Conservation (phyloP, 1,140 invertebrate genomes). For the Cydia splendana region DNA sequence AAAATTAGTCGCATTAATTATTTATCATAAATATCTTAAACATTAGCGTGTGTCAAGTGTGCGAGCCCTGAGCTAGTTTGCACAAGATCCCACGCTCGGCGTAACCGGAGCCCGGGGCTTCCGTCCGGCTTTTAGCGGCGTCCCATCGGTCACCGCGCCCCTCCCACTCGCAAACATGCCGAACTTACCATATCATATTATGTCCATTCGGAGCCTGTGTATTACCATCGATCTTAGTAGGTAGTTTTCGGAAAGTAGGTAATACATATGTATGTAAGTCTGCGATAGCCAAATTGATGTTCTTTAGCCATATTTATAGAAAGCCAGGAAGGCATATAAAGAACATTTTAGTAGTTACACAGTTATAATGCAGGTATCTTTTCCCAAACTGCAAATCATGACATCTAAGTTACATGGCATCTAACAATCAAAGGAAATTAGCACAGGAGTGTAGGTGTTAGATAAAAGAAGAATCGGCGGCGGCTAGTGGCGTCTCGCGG, state of each 20-base stretch:
- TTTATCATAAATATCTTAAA: background rate
- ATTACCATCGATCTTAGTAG: constrained; percentile 37
- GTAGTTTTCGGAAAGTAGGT: background rate
- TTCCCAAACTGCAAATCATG: constrained; percentile 3
- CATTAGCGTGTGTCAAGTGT: background rate
- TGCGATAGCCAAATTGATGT: no score
- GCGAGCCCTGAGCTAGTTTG: constrained; percentile 63
- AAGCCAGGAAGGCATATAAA: no score
- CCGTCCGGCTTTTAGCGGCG: constrained; percentile 78
- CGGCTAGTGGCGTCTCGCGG: constrained; percentile 44
- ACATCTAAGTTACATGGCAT: background rate
- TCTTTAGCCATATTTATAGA: no score
- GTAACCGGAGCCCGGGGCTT: constrained; percentile 72
- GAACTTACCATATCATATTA: constrained; percentile 38
- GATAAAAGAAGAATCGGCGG: constrained; percentile 57
- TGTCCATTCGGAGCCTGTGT: constrained; percentile 40
- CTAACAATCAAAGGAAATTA: constrained; percentile 44
- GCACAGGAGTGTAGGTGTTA: constrained; percentile 55
- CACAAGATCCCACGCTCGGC: constrained; percentile 68
- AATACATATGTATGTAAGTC: no score
- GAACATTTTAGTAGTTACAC: no score
- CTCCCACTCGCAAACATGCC: constrained; percentile 40
- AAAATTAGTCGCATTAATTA: no score
- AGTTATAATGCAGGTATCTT: background rate
- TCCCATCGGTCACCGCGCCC: constrained; percentile 70